Evolutionary conservation across 1,140 invertebrate species (phyloP).

Genomic region (Papilio aristodemus): DNA sequence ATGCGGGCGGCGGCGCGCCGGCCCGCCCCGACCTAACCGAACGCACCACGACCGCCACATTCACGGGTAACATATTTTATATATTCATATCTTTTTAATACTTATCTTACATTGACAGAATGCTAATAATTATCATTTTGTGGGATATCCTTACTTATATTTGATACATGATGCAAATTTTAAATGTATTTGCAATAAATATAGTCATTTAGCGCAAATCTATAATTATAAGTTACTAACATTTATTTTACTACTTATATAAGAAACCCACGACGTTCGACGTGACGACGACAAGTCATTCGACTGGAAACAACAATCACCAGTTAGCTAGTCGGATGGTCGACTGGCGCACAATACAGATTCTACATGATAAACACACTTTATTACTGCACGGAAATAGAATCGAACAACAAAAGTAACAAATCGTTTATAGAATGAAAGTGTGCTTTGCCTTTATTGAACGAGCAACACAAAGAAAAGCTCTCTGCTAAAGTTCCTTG

Average conservation of each 20-base stretch:
- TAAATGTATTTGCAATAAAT: too few relatives aligned
- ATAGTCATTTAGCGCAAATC: too few relatives aligned
- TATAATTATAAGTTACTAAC: too few relatives aligned
- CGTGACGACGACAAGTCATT: too few relatives aligned
- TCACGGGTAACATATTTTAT: slow-evolving; percentile 57
- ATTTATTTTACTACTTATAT: too few relatives aligned
- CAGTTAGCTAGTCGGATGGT: neutral
- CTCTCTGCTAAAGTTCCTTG: slow-evolving; percentile 31
- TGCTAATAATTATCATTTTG: too few relatives aligned
- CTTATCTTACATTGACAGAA: too few relatives aligned
- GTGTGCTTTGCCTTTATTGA: slow-evolving; percentile 35
- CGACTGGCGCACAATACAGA: neutral
- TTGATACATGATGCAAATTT: too few relatives aligned
- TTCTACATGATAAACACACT: slow-evolving; percentile 16
- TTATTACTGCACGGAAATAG: slow-evolving; percentile 23
- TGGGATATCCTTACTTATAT: too few relatives aligned
- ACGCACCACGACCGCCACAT: slow-evolving; percentile 70
- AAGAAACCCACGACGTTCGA: too few relatives aligned
- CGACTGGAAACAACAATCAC: too few relatives aligned
- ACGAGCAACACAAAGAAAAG: slow-evolving; percentile 33
- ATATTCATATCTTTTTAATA: neutral
- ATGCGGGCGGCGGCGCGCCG: slow-evolving; percentile 76
- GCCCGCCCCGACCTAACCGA: slow-evolving; percentile 76
- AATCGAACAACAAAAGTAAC: slow-evolving; percentile 32
- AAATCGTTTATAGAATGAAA: slow-evolving; percentile 33